Evolutionary conservation across 2,113 vertebrate genomes (phyloP).

Genomic region (Miniopterus natalensis): DNA sequence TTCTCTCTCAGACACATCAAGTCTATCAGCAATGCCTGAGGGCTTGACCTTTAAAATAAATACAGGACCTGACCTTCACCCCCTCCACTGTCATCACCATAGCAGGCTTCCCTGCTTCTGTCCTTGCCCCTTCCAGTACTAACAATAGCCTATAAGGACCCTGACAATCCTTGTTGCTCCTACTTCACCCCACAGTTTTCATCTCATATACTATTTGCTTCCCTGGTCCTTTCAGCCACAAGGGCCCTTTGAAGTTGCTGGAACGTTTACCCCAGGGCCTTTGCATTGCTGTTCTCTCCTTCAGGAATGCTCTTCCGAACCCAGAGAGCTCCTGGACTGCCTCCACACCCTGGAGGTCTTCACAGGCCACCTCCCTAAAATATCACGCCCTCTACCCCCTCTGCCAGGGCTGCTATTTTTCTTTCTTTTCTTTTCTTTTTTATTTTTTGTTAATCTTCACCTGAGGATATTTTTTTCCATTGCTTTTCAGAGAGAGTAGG

Average conservation of each 20-base stretch:
- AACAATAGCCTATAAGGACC: neutral
- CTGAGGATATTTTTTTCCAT: too few relatives aligned
- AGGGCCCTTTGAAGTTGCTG: neutral
- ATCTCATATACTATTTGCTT: neutral
- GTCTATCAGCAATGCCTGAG: neutral
- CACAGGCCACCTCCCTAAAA: neutral
- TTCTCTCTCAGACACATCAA: neutral
- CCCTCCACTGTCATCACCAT: neutral
- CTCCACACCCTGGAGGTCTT: neutral
- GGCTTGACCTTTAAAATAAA: neutral
- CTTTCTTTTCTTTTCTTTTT: too few relatives aligned
- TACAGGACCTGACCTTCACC: neutral
- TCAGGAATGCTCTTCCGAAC: neutral
- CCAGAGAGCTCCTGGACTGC: neutral
- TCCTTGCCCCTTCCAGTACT: neutral
- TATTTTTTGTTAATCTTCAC: neutral
- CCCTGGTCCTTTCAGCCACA: neutral
- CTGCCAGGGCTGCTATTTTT: neutral
- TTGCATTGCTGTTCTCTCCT: neutral
- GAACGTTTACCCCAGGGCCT: neutral
- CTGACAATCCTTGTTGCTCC: too few relatives aligned
- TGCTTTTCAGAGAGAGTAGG: too few relatives aligned
- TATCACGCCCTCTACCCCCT: neutral
- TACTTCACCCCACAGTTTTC: neutral
- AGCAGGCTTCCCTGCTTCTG: neutral